Evolutionary conservation across 2,113 vertebrate genomes (phyloP).

Genomic region (Picathartes gymnocephalus): DNA sequence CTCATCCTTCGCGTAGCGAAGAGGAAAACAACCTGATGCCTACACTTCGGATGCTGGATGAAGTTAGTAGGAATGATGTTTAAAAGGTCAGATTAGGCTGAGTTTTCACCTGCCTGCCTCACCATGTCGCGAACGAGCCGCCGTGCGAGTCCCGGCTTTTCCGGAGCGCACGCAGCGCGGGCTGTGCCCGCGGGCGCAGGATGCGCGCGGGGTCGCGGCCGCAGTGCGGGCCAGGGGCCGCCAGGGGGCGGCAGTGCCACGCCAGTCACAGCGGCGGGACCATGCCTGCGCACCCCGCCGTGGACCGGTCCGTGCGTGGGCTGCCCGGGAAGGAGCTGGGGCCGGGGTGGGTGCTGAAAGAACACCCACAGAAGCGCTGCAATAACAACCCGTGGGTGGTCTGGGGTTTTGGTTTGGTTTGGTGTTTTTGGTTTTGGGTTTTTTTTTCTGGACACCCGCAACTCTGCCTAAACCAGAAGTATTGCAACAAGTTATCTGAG

Average conservation of each 20-base stretch:
- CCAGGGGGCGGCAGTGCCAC: conserved; percentile 62
- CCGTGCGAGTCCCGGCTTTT: accelerated
- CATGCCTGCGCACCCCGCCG: too few species aligned
- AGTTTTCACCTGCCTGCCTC: accelerated
- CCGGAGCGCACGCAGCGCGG: accelerated
- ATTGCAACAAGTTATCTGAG: background rate
- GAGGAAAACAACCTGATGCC: background rate
- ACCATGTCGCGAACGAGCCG: accelerated
- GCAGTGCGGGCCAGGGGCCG: background rate
- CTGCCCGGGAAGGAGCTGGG: too few species aligned
- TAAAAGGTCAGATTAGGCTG: accelerated
- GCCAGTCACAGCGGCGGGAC: accelerated
- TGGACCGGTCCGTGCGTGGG: too few species aligned
- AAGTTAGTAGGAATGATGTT: accelerated
- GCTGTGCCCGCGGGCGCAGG: accelerated
- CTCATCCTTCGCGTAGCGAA: accelerated
- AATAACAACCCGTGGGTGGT: too few species aligned
- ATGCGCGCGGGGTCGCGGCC: background rate
- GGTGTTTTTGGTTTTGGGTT: too few species aligned
- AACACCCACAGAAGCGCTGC: too few species aligned
- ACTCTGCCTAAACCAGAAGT: background rate
- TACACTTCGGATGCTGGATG: accelerated
- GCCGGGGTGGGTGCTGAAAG: too few species aligned
- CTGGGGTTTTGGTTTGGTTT: too few species aligned
- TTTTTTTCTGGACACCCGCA: background rate